Conservation (phyloP, 2,888 invertebrate species). For the Pachydiplax longipennis region DNA sequence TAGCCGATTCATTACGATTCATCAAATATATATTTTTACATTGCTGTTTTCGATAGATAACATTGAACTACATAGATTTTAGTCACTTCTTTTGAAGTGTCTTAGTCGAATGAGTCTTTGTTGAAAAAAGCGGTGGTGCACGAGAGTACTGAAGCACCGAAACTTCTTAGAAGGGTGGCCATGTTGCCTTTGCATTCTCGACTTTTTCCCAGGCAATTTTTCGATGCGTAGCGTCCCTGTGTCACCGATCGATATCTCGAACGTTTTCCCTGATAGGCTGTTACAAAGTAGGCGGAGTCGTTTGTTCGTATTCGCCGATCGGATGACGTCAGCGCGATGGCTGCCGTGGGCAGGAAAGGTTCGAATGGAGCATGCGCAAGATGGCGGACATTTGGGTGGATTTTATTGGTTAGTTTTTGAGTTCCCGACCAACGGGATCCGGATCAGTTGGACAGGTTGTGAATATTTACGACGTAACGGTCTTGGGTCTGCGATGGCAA, state of each 20-base stretch:
- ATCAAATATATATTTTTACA: no score
- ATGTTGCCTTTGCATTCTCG: background rate
- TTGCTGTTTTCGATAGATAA: no score
- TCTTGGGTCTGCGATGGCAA: background rate
- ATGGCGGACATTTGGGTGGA: background rate
- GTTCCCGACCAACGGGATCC: conserved; percentile 38
- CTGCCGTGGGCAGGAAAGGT: conserved; percentile 27
- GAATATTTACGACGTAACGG: background rate
- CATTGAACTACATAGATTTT: no score
- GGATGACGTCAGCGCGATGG: conserved; percentile 29
- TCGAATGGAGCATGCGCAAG: conserved; percentile 37
- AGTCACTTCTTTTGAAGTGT: no score
- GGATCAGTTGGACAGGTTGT: conserved; percentile 22
- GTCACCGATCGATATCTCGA: background rate
- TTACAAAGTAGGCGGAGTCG: background rate
- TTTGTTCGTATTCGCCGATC: conserved; percentile 24
- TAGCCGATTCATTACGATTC: no score
- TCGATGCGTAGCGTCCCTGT: background rate
- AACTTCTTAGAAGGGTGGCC: background rate
- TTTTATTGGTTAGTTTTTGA: conserved; percentile 21
- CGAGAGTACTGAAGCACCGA: no score
- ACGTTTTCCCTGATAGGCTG: conserved; percentile 2
- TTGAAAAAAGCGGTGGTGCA: no score
- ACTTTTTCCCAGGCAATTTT: background rate
- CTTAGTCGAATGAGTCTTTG: no score